Evolutionary conservation across 2,888 invertebrate genomes (phyloP).

Genomic region (Megalurothrips usitatus): DNA sequence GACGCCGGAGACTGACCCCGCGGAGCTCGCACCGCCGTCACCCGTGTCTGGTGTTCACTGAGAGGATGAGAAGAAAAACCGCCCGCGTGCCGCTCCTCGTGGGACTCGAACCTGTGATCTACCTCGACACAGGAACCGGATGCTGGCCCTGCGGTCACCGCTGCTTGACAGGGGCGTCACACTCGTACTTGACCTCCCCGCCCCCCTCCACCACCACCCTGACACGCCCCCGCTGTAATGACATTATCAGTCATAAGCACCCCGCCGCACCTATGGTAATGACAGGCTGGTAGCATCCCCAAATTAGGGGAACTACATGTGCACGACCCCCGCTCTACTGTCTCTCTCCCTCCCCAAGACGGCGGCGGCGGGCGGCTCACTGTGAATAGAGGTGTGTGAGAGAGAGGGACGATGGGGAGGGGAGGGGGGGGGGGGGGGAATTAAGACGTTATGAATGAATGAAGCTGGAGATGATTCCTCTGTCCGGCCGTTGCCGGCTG

Average conservation of each 20-base stretch:
- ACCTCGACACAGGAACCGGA: too few relatives aligned
- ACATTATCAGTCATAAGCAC: conserved; percentile 6
- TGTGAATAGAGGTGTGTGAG: too few relatives aligned
- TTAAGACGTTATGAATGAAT: conserved; percentile 20
- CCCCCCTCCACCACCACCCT: neutral
- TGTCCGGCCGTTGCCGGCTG: neutral
- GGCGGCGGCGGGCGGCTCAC: too few relatives aligned
- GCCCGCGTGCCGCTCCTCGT: too few relatives aligned
- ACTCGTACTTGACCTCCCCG: neutral
- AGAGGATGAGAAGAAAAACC: too few relatives aligned
- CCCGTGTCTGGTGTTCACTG: too few relatives aligned
- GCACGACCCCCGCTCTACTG: neutral
- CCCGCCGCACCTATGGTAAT: conserved; percentile 2
- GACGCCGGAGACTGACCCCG: too few relatives aligned
- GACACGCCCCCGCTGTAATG: conserved; percentile 9
- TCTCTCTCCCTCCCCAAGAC: too few relatives aligned
- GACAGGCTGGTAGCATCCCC: neutral
- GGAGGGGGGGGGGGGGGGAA: neutral
- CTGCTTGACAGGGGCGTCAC: too few relatives aligned
- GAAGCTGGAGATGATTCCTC: neutral
- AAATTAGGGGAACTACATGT: conserved; percentile 4
- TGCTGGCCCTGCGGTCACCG: too few relatives aligned
- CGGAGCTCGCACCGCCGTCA: too few relatives aligned
- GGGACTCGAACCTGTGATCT: too few relatives aligned
- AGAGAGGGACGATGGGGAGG: neutral